phyloP scores from a whole-genome alignment of 2,113 vertebrate genomes.

The Melanerpes aurifrons region DNA sequence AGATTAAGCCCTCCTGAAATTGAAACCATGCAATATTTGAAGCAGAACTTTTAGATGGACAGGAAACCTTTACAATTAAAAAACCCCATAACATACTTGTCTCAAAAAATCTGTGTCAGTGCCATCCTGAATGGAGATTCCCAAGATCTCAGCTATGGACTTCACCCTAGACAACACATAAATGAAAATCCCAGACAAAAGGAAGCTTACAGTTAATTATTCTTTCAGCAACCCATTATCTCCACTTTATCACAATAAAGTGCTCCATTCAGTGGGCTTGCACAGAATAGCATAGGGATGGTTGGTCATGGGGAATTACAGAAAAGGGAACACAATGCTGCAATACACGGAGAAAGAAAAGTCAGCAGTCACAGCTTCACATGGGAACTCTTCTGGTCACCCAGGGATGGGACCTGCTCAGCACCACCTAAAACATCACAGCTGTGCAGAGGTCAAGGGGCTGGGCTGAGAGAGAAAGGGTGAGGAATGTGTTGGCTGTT shows the following conservation, averaged over 20 bases:
- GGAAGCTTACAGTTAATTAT: background rate
- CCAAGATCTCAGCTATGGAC: background rate
- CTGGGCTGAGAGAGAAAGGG: background rate
- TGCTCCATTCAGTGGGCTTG: background rate
- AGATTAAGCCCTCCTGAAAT: background rate
- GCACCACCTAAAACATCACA: background rate
- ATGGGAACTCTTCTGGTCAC: background rate
- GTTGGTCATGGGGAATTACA: background rate
- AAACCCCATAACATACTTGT: background rate
- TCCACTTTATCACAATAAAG: background rate
- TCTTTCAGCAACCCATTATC: background rate
- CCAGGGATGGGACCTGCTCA: background rate
- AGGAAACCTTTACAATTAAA: background rate
- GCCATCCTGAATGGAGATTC: background rate
- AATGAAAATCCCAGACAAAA: background rate
- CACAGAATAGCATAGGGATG: background rate
- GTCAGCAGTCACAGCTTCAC: background rate
- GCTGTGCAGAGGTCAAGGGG: rapidly evolving
- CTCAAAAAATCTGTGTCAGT: background rate
- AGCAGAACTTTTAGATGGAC: background rate
- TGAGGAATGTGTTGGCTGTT: rapidly evolving
- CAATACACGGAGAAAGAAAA: background rate
- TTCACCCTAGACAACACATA: background rate
- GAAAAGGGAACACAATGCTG: background rate
- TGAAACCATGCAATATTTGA: background rate